Percentiles rank a stretch among this genome's conserved stretches.
Evolutionary conservation across 2,888 invertebrate species (phyloP).

Genomic region (Lacanobia oleracea): DNA sequence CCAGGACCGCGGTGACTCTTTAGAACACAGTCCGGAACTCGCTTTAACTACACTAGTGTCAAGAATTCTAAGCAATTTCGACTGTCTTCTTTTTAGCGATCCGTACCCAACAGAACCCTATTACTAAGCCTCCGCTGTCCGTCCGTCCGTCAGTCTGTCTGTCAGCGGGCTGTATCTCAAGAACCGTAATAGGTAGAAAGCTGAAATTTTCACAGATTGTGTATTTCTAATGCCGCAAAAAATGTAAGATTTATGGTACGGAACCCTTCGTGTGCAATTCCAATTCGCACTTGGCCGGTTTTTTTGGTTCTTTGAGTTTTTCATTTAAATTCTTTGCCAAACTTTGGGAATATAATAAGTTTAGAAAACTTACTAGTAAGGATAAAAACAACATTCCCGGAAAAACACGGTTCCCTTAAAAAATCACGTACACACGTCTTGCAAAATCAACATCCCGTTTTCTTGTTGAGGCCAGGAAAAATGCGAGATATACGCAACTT

Average conservation of each 20-base stretch:
- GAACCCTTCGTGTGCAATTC: no score
- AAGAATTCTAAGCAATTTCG: neutral
- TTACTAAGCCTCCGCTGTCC: no score
- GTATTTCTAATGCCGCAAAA: no score
- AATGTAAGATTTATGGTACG: no score
- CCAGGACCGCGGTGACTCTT: no score
- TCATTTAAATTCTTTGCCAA: neutral
- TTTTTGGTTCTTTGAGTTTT: neutral
- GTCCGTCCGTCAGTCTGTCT: no score
- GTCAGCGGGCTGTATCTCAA: no score
- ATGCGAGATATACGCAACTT: neutral
- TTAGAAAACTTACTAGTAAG: neutral
- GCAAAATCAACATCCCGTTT: constrained; percentile 53
- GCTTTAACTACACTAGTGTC: neutral
- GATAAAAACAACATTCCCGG: constrained; percentile 27
- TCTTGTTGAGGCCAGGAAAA: constrained; percentile 40
- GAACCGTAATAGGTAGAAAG: no score
- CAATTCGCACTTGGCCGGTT: no score
- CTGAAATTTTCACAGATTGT: no score
- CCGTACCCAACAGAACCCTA: no score
- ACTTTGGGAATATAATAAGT: neutral
- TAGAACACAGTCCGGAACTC: no score
- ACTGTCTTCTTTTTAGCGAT: fast-evolving
- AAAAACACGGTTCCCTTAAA: constrained; percentile 40
- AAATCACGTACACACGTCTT: constrained; percentile 56